Evolutionary conservation across 2,113 vertebrate genomes (phyloP).

Genomic region (Isurus oxyrinchus): DNA sequence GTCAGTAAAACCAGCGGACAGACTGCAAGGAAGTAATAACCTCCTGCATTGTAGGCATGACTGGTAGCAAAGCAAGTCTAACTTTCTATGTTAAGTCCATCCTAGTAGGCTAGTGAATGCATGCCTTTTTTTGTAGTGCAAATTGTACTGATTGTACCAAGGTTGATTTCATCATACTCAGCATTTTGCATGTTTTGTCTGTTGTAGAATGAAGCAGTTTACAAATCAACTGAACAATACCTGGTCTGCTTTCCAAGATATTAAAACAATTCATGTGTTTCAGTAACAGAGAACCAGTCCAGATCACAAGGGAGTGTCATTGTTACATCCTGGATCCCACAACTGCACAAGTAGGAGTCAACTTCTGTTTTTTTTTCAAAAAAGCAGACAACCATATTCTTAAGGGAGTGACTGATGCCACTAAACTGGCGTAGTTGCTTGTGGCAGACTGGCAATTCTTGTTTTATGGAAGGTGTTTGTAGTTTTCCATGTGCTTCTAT

Average conservation of each 20-base stretch:
- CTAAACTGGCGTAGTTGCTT: neutral
- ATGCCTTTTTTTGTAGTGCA: neutral
- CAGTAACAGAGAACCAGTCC: neutral
- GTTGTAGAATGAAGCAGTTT: neutral
- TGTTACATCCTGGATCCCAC: neutral
- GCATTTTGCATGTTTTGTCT: neutral
- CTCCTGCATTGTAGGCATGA: neutral
- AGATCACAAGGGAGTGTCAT: neutral
- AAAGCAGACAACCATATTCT: neutral
- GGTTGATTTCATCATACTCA: neutral
- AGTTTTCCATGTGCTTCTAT: neutral
- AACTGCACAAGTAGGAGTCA: neutral
- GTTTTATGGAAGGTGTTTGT: neutral
- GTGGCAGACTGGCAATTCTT: neutral
- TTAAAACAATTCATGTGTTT: neutral
- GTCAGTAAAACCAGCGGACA: neutral
- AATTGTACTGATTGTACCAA: neutral
- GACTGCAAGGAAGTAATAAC: neutral
- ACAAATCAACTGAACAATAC: neutral
- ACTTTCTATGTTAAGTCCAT: neutral
- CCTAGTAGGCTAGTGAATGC: neutral
- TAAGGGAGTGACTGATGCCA: neutral
- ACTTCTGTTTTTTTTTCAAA: neutral
- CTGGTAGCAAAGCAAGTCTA: neutral
- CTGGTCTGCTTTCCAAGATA: constrained; percentile 5